phyloP scores from a whole-genome alignment of 1,140 invertebrate genomes.

The Bombus confusus region DNA sequence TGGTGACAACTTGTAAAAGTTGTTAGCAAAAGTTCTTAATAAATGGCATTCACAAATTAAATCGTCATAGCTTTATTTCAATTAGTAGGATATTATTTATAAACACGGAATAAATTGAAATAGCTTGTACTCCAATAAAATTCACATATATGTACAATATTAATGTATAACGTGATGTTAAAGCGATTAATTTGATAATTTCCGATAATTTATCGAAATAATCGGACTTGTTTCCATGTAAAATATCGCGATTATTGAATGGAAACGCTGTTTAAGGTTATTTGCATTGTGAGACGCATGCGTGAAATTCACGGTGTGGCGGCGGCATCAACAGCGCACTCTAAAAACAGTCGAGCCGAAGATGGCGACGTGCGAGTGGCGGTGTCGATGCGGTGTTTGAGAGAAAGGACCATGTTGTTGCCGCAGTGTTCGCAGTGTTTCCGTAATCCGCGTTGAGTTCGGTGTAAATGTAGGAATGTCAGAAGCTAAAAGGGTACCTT shows the following conservation, averaged over 20 bases:
- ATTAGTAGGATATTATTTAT: background rate
- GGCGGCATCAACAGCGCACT: constrained; percentile 74
- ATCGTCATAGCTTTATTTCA: background rate
- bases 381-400: constrained; percentile 74
- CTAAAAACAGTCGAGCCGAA: constrained; percentile 79
- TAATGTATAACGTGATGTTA: background rate
- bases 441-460: constrained; percentile 70
- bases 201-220: background rate
- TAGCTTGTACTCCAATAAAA: background rate
- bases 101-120: background rate
- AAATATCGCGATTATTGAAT: background rate
- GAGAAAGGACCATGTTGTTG: constrained; percentile 71
- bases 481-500: constrained; percentile 83
- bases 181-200: background rate
- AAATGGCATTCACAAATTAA: constrained; percentile 12
- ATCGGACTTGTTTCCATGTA: background rate
- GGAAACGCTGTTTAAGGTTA: background rate
- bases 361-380: constrained; percentile 78
- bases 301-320: constrained; percentile 33
- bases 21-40: constrained; percentile 14
- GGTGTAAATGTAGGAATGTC: constrained; percentile 80
- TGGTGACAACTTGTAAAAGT: background rate
- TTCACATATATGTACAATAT: background rate
- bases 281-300: constrained; percentile 16
- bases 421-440: constrained; percentile 68